Conservation (phyloP, 2,113 vertebrate genomes). For the Prolemur simus region DNA sequence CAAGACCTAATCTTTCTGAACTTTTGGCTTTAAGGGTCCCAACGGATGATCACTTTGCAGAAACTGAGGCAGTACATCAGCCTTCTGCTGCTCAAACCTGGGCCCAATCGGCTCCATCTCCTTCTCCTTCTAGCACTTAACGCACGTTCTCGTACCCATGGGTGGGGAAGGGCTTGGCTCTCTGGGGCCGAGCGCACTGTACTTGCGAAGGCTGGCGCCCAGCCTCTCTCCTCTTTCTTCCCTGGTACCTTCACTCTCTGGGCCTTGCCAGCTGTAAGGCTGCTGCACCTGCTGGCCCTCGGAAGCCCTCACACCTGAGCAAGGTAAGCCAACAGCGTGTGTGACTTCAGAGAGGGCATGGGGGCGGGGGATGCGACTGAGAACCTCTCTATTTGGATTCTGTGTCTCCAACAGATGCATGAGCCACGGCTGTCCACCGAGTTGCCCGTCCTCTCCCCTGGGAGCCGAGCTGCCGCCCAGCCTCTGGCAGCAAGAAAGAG, state of each 20-base stretch:
- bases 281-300: neutral
- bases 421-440: neutral
- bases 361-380: rapidly evolving
- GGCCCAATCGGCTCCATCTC: neutral
- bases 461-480: neutral
- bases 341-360: rapidly evolving
- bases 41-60: neutral
- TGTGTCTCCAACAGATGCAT: neutral
- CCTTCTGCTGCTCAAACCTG: neutral
- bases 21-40: neutral
- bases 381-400: neutral
- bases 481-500: neutral
- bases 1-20: neutral
- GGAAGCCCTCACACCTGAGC: neutral
- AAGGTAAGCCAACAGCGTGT: neutral
- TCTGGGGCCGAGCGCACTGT: rapidly evolving
- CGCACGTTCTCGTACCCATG: neutral
- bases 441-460: neutral
- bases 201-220: neutral
- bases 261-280: neutral
- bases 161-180: too few relatives aligned
- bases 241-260: neutral
- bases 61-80: neutral
- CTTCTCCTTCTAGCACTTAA: neutral
- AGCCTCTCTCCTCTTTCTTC: neutral